These are phyloP conservation scores for Patella pellucida DNA, from an alignment of 2,888 invertebrate genomes.

Conservation along the genomic window DNA sequence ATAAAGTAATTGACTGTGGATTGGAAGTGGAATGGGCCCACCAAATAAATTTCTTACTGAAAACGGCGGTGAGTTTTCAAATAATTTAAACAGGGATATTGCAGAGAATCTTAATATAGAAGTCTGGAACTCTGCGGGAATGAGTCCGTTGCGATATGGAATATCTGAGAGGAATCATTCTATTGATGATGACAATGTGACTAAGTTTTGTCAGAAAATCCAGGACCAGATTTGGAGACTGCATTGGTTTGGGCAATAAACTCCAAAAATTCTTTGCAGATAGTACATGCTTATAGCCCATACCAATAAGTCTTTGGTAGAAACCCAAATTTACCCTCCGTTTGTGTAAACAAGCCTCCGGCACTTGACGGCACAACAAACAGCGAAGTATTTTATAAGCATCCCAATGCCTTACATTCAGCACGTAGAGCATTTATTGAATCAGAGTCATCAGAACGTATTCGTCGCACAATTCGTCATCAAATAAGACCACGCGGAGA, in stretches of 20 bases:
- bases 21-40: too few relatives aligned
- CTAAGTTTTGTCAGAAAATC: conserved; percentile 10
- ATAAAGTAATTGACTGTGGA: conserved; percentile 12
- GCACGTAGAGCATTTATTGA: conserved; percentile 27
- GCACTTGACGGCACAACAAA: conserved; percentile 18
- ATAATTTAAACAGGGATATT: conserved; percentile 18
- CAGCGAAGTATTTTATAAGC: conserved; percentile 29
- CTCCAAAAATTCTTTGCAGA: conserved; percentile 16
- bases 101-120: conserved; percentile 21
- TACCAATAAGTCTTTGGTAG: conserved; percentile 26
- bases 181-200: conserved; percentile 17
- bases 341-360: conserved; percentile 18
- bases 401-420: conserved; percentile 33
- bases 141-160: conserved; percentile 4
- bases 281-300: conserved; percentile 24
- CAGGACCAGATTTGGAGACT: conserved; percentile 1
- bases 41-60: conserved; percentile 4
- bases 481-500: conserved; percentile 25
- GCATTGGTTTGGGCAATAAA: conserved; percentile 21
- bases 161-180: conserved; percentile 13
- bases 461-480: conserved; percentile 23
- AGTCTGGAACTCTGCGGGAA: conserved; percentile 13
- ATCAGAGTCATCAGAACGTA: conserved; percentile 28
- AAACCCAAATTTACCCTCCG: conserved; percentile 26
- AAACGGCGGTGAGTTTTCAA: conserved; percentile 26